phyloP scores from a whole-genome alignment of 2,888 invertebrate species.

The Sesia bembeciformis region DNA sequence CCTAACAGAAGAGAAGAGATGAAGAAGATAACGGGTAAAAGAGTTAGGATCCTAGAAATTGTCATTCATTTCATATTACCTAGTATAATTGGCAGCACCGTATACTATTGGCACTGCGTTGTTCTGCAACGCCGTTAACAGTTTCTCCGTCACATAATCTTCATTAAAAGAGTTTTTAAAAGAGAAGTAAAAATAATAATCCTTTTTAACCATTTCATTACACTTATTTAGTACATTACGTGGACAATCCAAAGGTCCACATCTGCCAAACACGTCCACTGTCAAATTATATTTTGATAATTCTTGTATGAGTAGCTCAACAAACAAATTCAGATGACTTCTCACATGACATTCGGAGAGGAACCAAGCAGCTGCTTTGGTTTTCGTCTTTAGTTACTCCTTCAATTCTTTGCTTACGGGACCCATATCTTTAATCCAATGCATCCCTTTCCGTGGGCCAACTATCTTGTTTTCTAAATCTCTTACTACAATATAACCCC shows the following conservation, averaged over 20 bases:
- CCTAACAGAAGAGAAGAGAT: no score
- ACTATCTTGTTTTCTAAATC: conserved; percentile 19
- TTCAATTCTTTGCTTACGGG: conserved; percentile 23
- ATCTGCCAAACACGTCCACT: conserved; percentile 35
- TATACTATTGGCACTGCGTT: conserved; percentile 43
- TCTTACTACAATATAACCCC: conserved; percentile 29
- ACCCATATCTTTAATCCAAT: conserved; percentile 30
- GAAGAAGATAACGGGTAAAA: no score
- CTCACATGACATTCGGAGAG: conserved; percentile 33
- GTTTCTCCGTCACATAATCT: conserved; percentile 52
- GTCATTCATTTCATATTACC: conserved; percentile 17
- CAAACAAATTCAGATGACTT: conserved; percentile 22
- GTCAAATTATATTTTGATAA: conserved; percentile 20
- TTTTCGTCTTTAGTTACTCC: conserved; percentile 23
- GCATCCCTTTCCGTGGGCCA: conserved; percentile 29
- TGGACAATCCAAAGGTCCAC: conserved; percentile 27
- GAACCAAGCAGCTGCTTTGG: conserved; percentile 40
- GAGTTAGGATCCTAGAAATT: no score
- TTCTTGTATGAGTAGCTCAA: conserved; percentile 16
- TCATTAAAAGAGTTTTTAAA: conserved; percentile 43
- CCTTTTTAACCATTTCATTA: conserved; percentile 20
- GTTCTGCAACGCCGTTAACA: conserved; percentile 32
- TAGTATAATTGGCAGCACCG: conserved; percentile 47
- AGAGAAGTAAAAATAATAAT: conserved; percentile 46
- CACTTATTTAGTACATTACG: conserved; percentile 19